A percentile compares a stretch with the other conserved stretches of the same genome.
Evolutionary conservation across 2,888 invertebrate species (phyloP).

Genomic region (Pammene fasciana): DNA sequence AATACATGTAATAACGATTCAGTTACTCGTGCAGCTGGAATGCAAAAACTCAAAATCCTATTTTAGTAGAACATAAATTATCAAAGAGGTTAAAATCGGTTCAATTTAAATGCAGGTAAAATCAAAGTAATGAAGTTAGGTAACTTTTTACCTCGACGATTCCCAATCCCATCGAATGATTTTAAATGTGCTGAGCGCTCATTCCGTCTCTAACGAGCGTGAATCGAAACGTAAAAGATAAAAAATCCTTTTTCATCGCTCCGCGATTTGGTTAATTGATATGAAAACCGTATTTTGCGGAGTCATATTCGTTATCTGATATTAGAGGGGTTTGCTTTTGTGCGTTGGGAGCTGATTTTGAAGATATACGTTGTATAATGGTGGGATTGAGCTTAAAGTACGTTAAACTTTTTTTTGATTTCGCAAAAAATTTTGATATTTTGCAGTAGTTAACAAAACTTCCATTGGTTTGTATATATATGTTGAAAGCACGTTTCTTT

Average conservation of each 20-base stretch:
- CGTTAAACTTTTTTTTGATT: not conserved
- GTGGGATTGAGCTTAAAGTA: not conserved
- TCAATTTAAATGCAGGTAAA: slow-evolving; percentile 27
- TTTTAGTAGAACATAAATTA: slow-evolving; percentile 1
- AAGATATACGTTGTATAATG: not conserved
- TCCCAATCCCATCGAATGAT: slow-evolving; percentile 44
- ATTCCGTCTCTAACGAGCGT: slow-evolving; percentile 49
- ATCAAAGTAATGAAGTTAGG: slow-evolving; percentile 35
- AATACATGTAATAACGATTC: too few species aligned
- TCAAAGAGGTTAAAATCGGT: slow-evolving; percentile 2
- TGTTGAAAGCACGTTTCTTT: too few species aligned
- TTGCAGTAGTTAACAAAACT: too few species aligned
- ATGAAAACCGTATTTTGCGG: slow-evolving; percentile 41
- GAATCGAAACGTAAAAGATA: slow-evolving; percentile 50
- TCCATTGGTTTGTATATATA: too few species aligned
- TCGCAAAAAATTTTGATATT: too few species aligned
- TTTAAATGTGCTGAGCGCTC: slow-evolving; percentile 56
- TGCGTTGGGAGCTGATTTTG: not conserved
- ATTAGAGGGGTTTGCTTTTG: slow-evolving; percentile 19
- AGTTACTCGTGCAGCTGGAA: too few species aligned
- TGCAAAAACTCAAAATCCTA: too few species aligned
- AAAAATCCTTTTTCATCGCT: slow-evolving; percentile 52
- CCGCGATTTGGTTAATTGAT: slow-evolving; percentile 49
- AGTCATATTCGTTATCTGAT: slow-evolving; percentile 21
- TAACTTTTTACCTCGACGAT: slow-evolving; percentile 29